Evolutionary conservation across 2,888 invertebrate genomes (phyloP), one percentile per base, ranked within the genome.

Genomic region (Tortricodes alternella): DNA sequence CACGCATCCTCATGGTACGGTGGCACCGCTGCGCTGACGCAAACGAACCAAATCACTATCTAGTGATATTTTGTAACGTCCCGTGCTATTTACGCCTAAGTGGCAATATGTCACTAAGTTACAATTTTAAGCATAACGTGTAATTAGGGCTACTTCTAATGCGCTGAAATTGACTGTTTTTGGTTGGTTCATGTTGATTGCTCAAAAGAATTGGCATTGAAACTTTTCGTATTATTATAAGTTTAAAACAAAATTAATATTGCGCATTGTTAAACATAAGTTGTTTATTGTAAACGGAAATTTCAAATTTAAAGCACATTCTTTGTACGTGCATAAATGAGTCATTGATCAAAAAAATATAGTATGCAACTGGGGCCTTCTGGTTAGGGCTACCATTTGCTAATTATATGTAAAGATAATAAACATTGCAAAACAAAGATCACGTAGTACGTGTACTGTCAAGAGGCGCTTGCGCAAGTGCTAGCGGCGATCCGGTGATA

Each of bases 371-470:
- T n/a, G n/a, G n/a, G n/a, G n/a, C n/a, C n/a, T n/a, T n/a, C n/a
- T n/a, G n/a, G n/a, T n/a, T n/a, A n/a, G n/a, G n/a, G n/a, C n/a
- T n/a, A n/a, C n/a, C 34, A 24, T 29, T 9, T 4, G 38, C 23
- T 55, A 55, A 43, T 43, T 48, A 27, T 35, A 48, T 55, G 48
- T 41, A 39, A 35, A 37, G 48, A 35, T 27, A 35, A 27, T 11
- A 27, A 50, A 44, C 21, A 44, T 84, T 85, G 74, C 82, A 86
- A 85, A 78, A 74, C 78, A 74, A 79, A 75, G 79, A 79, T 78
- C 76, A 71, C 71, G 67, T 63, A 68, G 66, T 68, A 71, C 71
- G 68, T 78, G 71, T 79, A 83, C 82, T 85, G 87, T 87, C 83
- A 82, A 78, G 79, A 77, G 73, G 73, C 11, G 19, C 18, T 56